These are phyloP conservation scores for Okapia johnstoni DNA, from an alignment of 2,113 vertebrate species.

Conservation along the genomic window DNA sequence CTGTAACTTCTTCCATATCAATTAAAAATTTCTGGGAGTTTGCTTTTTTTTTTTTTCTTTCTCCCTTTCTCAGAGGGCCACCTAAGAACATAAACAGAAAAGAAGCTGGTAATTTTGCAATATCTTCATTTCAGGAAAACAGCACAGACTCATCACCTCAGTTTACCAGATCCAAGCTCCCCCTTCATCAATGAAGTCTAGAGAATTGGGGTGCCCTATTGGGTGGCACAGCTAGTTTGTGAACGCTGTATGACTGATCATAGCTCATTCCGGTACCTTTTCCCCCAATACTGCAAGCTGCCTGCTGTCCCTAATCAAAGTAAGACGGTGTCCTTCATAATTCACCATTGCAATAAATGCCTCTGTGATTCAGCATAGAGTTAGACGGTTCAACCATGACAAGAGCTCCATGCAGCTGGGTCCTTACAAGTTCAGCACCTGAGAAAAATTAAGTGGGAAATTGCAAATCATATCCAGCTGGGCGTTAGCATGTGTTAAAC, in stretches of 20 bases:
- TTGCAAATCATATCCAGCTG: slow-evolving; percentile 71
- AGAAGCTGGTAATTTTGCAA: background rate
- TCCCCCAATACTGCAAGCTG: background rate
- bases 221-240: background rate
- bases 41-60: background rate
- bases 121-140: background rate
- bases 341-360: background rate
- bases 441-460: slow-evolving; percentile 70
- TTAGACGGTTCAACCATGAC: background rate
- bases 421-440: slow-evolving; percentile 49
- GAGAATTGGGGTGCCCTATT: background rate
- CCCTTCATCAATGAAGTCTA: background rate
- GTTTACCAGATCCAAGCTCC: background rate
- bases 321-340: background rate
- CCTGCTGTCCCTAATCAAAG: background rate
- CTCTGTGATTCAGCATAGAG: background rate
- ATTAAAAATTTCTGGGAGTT: background rate
- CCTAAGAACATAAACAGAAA: background rate
- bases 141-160: background rate
- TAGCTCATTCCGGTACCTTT: background rate
- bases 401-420: background rate
- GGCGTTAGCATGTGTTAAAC: slow-evolving; percentile 69
- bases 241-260: background rate
- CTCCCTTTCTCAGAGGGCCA: background rate
- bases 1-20: slow-evolving; percentile 10